Evolutionary conservation across 2,797 vertebrate species (phyloP).

Genomic region (Acanthurus tractus): DNA sequence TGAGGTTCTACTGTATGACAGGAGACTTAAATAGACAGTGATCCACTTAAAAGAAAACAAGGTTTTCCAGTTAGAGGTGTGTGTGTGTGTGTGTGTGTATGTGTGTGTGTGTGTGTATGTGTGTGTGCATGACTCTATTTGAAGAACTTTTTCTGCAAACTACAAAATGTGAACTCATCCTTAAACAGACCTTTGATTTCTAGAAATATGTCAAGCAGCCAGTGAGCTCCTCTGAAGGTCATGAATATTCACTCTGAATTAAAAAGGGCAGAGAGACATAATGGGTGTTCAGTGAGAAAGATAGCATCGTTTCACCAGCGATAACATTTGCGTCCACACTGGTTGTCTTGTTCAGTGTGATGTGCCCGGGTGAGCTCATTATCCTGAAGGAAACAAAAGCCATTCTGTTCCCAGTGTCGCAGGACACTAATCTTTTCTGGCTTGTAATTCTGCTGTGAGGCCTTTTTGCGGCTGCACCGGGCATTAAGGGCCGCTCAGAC

Average conservation of each 20-base stretch:
- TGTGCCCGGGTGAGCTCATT: conserved; percentile 82
- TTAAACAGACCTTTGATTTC: conserved; percentile 25
- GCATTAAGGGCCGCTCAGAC: conserved; percentile 59
- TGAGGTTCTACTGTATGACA: conserved; percentile 12
- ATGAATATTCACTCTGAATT: conserved; percentile 56
- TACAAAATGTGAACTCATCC: conserved; percentile 23
- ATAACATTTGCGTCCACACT: conserved; percentile 56
- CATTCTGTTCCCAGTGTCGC: conserved; percentile 83
- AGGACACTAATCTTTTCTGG: conserved; percentile 88
- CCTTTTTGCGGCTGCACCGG: conserved; percentile 59
- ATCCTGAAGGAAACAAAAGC: conserved; percentile 85
- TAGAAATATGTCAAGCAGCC: conserved; percentile 41
- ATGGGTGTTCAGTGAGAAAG: conserved; percentile 36
- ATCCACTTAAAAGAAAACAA: conserved; percentile 39
- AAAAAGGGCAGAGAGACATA: conserved; percentile 22
- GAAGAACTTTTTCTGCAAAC: not conserved
- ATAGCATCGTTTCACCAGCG: conserved; percentile 44
- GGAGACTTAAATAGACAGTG: conserved; percentile 11
- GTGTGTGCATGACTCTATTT: not conserved
- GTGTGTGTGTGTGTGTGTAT: not conserved
- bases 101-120: not conserved
- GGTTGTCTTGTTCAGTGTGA: conserved; percentile 65
- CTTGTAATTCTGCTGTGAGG: conserved; percentile 82
- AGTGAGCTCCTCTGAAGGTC: conserved; percentile 29
- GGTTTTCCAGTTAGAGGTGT: conserved; percentile 10